Conservation (phyloP, 2,797 vertebrate species). For the Danio jaintianensis region DNA sequence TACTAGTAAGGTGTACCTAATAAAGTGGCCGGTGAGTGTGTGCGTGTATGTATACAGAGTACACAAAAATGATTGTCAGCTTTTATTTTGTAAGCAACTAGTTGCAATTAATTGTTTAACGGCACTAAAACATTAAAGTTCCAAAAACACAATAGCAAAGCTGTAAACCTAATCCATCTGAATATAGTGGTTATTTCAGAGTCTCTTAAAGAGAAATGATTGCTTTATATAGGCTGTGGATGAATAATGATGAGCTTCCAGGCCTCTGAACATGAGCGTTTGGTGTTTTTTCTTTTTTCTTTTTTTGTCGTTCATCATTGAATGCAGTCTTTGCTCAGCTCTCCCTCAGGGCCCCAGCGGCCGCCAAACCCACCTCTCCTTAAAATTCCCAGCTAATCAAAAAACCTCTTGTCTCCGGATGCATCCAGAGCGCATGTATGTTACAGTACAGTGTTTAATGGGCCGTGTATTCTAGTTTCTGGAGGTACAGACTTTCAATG, state of each 20-base stretch:
- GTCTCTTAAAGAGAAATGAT: no score
- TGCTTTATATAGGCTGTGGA: constrained; percentile 61
- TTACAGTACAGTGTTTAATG: constrained; percentile 54
- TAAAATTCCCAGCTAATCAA: constrained; percentile 86
- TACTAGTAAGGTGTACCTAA: no score
- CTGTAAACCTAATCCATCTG: no score
- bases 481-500: background rate
- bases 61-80: no score
- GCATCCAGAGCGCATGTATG: constrained; percentile 68
- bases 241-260: constrained; percentile 74
- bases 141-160: no score
- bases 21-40: no score
- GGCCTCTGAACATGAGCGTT: constrained; percentile 75
- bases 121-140: no score
- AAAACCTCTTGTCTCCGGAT: constrained; percentile 84
- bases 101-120: no score
- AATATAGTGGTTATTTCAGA: no score
- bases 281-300: constrained; percentile 71
- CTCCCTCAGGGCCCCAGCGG: constrained; percentile 61
- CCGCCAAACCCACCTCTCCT: constrained; percentile 82
- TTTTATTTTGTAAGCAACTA: no score
- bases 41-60: background rate
- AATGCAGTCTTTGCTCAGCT: constrained; percentile 80
- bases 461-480: constrained; percentile 11
- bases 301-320: constrained; percentile 75